Conservation (phyloP, 2,113 vertebrate genomes). For the Charadrius vociferus region DNA sequence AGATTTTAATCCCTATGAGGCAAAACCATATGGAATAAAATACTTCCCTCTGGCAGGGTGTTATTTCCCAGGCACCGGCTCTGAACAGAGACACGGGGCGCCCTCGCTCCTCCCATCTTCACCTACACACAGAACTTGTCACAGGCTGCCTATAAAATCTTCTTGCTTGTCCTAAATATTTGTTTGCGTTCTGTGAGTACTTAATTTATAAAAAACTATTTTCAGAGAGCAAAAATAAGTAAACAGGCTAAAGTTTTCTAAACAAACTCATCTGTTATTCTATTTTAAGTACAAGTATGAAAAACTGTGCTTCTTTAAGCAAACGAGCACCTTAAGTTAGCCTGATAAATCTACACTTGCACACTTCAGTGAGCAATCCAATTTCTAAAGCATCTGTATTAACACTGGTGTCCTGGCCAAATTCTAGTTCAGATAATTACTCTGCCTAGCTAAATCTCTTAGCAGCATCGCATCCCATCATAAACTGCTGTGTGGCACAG, state of each 20-base stretch:
- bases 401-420: constrained; percentile 13
- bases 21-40: background rate
- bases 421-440: constrained; percentile 36
- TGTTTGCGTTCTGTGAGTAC: background rate
- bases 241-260: background rate
- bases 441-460: constrained; percentile 1
- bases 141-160: background rate
- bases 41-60: background rate
- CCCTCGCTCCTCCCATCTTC: background rate
- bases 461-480: background rate
- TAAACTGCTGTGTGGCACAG: background rate
- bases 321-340: constrained; percentile 35
- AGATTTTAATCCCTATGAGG: background rate
- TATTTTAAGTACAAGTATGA: constrained; percentile 8
- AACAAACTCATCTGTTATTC: background rate
- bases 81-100: background rate
- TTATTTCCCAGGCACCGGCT: background rate
- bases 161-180: background rate
- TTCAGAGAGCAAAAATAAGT: background rate
- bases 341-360: constrained; percentile 27
- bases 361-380: constrained; percentile 26
- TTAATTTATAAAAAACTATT: background rate
- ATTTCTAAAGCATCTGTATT: constrained; percentile 33
- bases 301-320: constrained; percentile 30
- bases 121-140: background rate